Percentiles rank a stretch among this genome's conserved stretches.
Evolutionary conservation across 2,113 vertebrate species (phyloP).

Genomic region (Irena cyanogastra): DNA sequence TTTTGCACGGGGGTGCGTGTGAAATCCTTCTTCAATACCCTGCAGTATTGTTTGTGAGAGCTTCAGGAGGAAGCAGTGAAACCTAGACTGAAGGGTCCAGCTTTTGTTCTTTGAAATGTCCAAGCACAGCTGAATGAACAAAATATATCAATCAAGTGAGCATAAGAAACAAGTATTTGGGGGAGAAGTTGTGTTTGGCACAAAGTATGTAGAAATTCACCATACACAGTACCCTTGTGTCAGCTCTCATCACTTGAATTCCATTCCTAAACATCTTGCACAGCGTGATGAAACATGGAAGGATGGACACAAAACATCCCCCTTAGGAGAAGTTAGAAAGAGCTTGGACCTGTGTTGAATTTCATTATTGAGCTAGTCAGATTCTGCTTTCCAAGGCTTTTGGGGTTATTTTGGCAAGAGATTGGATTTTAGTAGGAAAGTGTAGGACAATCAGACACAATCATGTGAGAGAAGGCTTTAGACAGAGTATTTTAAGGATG

Average conservation of each 20-base stretch:
- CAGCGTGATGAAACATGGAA: accelerated
- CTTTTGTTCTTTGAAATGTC: neutral
- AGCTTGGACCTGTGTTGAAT: accelerated
- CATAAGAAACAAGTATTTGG: accelerated
- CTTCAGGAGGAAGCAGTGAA: neutral
- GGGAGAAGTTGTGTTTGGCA: neutral
- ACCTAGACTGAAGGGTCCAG: neutral
- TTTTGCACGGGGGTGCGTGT: neutral
- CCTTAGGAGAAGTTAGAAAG: neutral
- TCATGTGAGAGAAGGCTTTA: neutral
- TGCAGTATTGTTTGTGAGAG: neutral
- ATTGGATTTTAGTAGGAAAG: neutral
- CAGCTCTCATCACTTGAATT: neutral
- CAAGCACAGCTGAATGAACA: neutral
- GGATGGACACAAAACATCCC: neutral
- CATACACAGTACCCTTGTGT: accelerated
- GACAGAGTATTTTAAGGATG: neutral
- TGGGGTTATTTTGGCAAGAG: neutral
- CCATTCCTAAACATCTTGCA: accelerated
- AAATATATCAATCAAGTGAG: neutral
- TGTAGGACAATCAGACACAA: neutral
- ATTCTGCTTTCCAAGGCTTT: neutral
- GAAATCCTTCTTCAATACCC: neutral
- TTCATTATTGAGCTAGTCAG: accelerated
- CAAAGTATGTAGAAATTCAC: accelerated